Base-by-base conservation (phyloP, 1,140 invertebrate genomes). In the Dolichoris vasculosae region DNA sequence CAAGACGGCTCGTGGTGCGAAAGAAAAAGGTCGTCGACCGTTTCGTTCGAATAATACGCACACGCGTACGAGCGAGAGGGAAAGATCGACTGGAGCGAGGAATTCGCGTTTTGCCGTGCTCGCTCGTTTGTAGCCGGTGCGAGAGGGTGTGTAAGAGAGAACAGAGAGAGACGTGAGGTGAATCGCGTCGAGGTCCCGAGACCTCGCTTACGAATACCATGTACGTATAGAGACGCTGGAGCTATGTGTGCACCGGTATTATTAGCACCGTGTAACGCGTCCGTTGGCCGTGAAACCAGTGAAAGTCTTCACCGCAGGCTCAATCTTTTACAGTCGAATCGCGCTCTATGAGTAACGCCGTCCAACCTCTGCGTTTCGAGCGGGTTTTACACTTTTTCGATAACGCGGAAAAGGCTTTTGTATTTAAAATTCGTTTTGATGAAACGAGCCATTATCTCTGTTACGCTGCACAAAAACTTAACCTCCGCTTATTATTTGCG, bases 271-370 rank as follows among this genome's bases (percentile, higher is more conserved):
- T 89, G 89, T 90, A 90, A 90, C 89, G 89, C 90, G 89, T 92
- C 89, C 90, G 91, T 89, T 92, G 92, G 91, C 92, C 92, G 91
- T 93, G 92, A 93, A 93, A 92, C 91, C 89, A 91, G 92, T 91
- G 92, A 93, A 93, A 93, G 92, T 93, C 91, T 90, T 90, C 69
- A 73, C 40, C 69, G 38, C 69, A 43, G 38, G 69, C 38, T 73
- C 15, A 9, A 73, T 73, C 69, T 73, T 73, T 43, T 73, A 17
- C 23, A 26, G 35, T 73, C 17, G 69, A 73, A 73, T 73, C 35
- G 38, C 69, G 69, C 69, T 73, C 38, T 17, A 73, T 26, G 69
- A 43, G 38, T 38, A 69, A 59, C 26, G n/a, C n/a, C n/a, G n/a
- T n/a, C n/a, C n/a, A n/a, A n/a, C n/a, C n/a, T n/a, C n/a, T n/a